Conservation (phyloP, 35 echinoderm and acorn worm genomes). For the Diadema setosum region DNA sequence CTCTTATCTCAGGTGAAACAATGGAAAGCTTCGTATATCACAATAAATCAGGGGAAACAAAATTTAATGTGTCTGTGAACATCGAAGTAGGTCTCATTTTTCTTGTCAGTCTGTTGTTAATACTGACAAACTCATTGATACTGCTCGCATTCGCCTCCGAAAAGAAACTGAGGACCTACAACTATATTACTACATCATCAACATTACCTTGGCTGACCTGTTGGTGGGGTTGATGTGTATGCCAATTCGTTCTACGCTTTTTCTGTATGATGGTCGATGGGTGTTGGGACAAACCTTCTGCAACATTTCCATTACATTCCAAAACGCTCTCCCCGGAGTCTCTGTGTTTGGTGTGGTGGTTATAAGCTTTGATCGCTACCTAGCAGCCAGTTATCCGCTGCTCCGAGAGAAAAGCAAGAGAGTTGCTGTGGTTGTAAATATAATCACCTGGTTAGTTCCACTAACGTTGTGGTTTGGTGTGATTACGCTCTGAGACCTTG, state of each 20-base stretch:
- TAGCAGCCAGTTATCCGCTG: background rate
- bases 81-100: too few species aligned
- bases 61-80: too few species aligned
- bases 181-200: slow-evolving; percentile 26
- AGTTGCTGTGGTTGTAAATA: background rate
- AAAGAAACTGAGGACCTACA: slow-evolving; percentile 7
- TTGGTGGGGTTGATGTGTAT: slow-evolving; percentile 12
- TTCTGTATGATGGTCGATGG: background rate
- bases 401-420: background rate
- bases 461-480: background rate
- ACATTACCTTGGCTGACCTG: slow-evolving; percentile 11
- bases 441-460: background rate
- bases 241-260: slow-evolving; percentile 3
- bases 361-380: slow-evolving; percentile 24
- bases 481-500: background rate
- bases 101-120: too few species aligned
- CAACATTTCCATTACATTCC: too few species aligned
- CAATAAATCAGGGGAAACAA: too few species aligned
- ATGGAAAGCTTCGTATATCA: too few species aligned
- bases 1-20: too few species aligned
- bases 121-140: background rate
- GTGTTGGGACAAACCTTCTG: too few species aligned
- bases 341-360: background rate
- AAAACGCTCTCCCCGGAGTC: background rate
- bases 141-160: background rate